Conservation (phyloP, 2,888 invertebrate species). For the Xestobium rufovillosum region DNA sequence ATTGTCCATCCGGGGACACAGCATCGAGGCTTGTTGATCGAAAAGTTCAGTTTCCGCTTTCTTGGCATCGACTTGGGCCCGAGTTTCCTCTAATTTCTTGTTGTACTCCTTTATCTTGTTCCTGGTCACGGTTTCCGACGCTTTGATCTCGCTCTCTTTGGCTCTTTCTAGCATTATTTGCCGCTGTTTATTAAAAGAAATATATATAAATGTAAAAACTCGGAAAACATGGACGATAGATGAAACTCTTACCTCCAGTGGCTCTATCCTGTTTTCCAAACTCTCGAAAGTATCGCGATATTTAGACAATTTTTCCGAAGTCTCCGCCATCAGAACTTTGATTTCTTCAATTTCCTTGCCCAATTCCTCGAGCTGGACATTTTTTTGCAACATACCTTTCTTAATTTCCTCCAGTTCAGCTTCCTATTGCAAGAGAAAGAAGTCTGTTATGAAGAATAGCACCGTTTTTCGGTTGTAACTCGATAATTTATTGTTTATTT, state of each 20-base stretch:
- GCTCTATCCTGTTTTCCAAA: slow-evolving; percentile 32
- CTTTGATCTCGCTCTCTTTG: neutral
- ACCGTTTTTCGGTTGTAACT: too few species aligned
- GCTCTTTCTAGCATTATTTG: neutral
- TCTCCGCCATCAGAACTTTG: slow-evolving; percentile 32
- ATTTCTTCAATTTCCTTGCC: slow-evolving; percentile 32
- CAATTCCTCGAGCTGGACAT: slow-evolving; percentile 33
- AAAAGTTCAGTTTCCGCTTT: too few species aligned
- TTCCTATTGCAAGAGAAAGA: slow-evolving; percentile 31
- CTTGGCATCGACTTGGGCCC: too few species aligned
- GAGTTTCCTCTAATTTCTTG: neutral
- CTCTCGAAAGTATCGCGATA: slow-evolving; percentile 21
- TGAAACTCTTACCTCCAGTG: slow-evolving; percentile 28
- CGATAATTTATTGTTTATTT: too few species aligned
- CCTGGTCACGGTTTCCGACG: neutral
- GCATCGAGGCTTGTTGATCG: too few species aligned
- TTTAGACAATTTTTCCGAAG: slow-evolving; percentile 39
- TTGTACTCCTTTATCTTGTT: neutral
- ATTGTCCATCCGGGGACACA: too few species aligned
- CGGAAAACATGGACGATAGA: slow-evolving; percentile 1
- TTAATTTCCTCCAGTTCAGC: slow-evolving; percentile 36
- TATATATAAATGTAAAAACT: neutral
- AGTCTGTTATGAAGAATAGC: too few species aligned
- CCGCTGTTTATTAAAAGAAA: neutral
- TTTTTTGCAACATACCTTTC: slow-evolving; percentile 40